A percentile compares a stretch with the other conserved stretches of the same genome.
Evolutionary conservation across 2,113 vertebrate genomes (phyloP).

Genomic region (Athene cunicularia): DNA sequence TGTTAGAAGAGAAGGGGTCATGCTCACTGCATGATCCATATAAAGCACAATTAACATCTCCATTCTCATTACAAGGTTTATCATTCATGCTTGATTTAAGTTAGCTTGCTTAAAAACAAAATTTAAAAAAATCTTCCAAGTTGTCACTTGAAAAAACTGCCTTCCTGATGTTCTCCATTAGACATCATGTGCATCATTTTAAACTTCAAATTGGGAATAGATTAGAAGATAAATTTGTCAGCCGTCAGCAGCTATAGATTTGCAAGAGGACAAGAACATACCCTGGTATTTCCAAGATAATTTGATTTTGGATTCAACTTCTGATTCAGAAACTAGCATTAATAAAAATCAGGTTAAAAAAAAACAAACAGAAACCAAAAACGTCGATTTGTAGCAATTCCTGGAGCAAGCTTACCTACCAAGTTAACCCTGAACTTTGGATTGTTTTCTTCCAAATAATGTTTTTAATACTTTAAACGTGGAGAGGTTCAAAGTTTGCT

Average conservation of each 20-base stretch:
- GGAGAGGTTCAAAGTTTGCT: background rate
- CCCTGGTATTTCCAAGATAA: background rate
- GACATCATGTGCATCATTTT: background rate
- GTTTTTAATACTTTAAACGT: background rate
- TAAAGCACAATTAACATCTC: background rate
- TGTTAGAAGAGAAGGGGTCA: background rate
- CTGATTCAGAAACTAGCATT: background rate
- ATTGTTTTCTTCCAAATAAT: background rate
- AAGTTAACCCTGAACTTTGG: background rate
- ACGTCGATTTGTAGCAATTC: rapidly evolving
- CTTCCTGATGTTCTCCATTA: background rate
- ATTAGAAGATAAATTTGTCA: background rate
- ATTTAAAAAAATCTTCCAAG: background rate
- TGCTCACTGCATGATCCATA: background rate
- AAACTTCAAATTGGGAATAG: background rate
- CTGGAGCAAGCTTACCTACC: background rate
- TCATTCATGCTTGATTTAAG: background rate
- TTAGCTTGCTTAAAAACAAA: background rate
- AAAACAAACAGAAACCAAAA: background rate
- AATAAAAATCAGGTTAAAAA: background rate
- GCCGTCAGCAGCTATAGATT: background rate
- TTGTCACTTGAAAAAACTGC: background rate
- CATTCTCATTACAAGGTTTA: background rate
- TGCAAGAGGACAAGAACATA: background rate
- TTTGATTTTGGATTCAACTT: background rate